Evolutionary conservation across 2,888 invertebrate genomes (phyloP).

Genomic region (Chrysodeixis includens): DNA sequence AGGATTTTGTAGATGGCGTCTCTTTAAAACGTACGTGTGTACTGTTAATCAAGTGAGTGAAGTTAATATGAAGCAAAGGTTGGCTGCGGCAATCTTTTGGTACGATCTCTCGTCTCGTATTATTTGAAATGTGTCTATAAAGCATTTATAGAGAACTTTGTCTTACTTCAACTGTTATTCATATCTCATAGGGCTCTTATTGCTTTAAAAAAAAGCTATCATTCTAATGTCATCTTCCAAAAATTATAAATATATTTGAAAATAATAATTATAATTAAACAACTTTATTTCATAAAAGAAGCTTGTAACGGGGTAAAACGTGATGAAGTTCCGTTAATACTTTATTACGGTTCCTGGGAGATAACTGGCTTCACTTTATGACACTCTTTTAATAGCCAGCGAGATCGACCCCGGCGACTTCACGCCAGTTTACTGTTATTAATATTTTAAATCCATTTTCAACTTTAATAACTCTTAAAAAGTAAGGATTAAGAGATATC

Average conservation of each 20-base stretch:
- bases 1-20: conserved; percentile 57
- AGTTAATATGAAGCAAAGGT: conserved; percentile 67
- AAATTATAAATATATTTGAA: background rate
- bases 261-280: conserved; percentile 41
- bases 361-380: conserved; percentile 78
- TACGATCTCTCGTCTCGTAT: conserved; percentile 25
- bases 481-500: conserved; percentile 44
- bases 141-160: background rate
- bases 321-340: conserved; percentile 70
- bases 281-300: conserved; percentile 38
- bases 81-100: conserved; percentile 71
- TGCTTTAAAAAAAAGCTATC: too few relatives aligned
- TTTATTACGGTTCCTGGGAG: conserved; percentile 77
- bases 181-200: too few relatives aligned
- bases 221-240: too few relatives aligned
- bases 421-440: conserved; percentile 53
- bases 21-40: conserved; percentile 47
- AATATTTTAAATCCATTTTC: conserved; percentile 64
- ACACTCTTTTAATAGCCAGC: conserved; percentile 77
- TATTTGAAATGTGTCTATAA: conserved; percentile 12
- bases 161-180: too few relatives aligned
- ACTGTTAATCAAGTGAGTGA: conserved; percentile 70
- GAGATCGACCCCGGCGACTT: conserved; percentile 65
- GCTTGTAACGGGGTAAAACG: conserved; percentile 56
- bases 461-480: conserved; percentile 62